These are phyloP conservation scores for Larimichthys crocea DNA, from an alignment of 2,113 vertebrate genomes.

Conservation along the genomic window DNA sequence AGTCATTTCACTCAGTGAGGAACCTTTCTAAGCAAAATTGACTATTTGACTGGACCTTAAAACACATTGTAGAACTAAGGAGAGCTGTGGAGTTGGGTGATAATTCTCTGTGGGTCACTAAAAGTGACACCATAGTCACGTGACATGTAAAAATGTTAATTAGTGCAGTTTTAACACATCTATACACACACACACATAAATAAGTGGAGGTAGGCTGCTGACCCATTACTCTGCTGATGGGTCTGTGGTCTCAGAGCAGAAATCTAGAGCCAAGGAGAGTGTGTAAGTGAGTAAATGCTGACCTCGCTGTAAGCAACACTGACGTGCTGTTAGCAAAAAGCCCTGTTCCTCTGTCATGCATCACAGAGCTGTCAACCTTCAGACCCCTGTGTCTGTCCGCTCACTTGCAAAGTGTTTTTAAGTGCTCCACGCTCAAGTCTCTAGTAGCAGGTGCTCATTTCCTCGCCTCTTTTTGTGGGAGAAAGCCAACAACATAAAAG, in stretches of 20 bases:
- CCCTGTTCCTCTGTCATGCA: slow-evolving; percentile 61
- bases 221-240: slow-evolving; percentile 35
- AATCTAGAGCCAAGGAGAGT: slow-evolving; percentile 7
- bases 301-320: slow-evolving; percentile 52
- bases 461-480: slow-evolving; percentile 14
- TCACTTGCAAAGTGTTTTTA: slow-evolving; percentile 40
- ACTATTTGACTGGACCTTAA: too few species aligned
- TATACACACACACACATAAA: background rate
- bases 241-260: slow-evolving; percentile 33
- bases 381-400: slow-evolving; percentile 39
- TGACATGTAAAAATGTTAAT: background rate
- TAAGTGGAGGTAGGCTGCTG: slow-evolving; percentile 24
- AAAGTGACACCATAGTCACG: background rate
- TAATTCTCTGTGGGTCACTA: background rate
- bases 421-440: slow-evolving; percentile 16
- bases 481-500: background rate
- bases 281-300: slow-evolving; percentile 56
- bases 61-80: background rate
- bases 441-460: slow-evolving; percentile 17
- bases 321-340: slow-evolving; percentile 40
- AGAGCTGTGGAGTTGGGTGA: background rate
- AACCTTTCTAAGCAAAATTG: too few species aligned
- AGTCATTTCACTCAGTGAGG: too few species aligned
- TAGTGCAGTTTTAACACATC: background rate
- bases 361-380: slow-evolving; percentile 69